A percentile compares a stretch with the other conserved stretches of the same genome.
Conservation (phyloP, 2,888 invertebrate genomes). For the Leucophenga montana region DNA sequence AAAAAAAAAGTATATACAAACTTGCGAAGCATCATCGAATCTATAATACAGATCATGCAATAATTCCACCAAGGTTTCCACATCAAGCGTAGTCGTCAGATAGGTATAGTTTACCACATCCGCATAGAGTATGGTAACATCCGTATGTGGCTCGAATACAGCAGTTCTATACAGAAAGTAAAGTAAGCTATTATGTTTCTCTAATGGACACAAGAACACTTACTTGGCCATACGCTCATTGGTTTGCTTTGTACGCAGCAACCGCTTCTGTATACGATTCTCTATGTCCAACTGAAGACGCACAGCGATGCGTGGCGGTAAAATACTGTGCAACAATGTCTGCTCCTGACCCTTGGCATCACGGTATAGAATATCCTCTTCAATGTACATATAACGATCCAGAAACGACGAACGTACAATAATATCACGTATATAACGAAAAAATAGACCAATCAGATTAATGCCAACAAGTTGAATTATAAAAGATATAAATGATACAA, state of each 20-base stretch:
- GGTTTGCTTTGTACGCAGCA: background rate
- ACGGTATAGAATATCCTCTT: conserved; percentile 39
- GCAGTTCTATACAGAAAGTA: background rate
- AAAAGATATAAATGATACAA: background rate
- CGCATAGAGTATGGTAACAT: conserved; percentile 90
- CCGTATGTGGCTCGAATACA: conserved; percentile 86
- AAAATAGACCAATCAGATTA: conserved; percentile 47
- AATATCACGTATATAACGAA: conserved; percentile 45
- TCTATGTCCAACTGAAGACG: background rate
- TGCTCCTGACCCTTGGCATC: conserved; percentile 32
- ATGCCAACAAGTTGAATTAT: conserved; percentile 34
- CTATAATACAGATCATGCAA: conserved; percentile 90
- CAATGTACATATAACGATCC: conserved; percentile 49
- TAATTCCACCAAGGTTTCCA: conserved; percentile 86
- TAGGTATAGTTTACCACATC: conserved; percentile 92
- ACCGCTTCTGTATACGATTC: background rate
- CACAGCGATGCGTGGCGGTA: background rate
- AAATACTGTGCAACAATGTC: background rate
- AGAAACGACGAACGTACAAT: conserved; percentile 51
- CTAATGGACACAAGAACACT: background rate
- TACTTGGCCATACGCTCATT: background rate
- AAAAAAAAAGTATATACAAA: conserved; percentile 66
- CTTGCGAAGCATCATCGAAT: conserved; percentile 91
- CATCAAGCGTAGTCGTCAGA: conserved; percentile 82
- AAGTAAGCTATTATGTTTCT: too few species aligned